These are phyloP conservation scores for Arbacia lixula DNA, from an alignment of 53 echinoderm and acorn worm species.

Conservation along the genomic window DNA sequence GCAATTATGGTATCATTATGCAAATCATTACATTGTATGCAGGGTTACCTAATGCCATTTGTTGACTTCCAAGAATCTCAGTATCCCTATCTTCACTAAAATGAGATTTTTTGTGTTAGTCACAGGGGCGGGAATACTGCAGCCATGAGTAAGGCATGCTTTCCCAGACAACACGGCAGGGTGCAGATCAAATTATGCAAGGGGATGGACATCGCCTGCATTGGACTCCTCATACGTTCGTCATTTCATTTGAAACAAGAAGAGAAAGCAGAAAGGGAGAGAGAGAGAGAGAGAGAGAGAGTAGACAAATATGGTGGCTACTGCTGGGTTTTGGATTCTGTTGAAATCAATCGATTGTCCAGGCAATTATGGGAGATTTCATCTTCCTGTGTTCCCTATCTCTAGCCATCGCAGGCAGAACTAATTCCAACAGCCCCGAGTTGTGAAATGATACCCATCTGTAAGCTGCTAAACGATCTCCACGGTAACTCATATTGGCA, in stretches of 20 bases:
- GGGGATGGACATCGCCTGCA: too few relatives aligned
- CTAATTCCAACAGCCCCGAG: background rate
- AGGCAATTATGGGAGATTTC: conserved; percentile 3
- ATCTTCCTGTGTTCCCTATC: background rate
- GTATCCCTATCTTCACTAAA: background rate
- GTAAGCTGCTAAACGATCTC: background rate
- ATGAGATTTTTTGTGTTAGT: background rate
- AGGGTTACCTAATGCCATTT: too few relatives aligned
- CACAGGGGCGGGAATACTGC: conserved; percentile 1
- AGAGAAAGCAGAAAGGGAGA: too few relatives aligned
- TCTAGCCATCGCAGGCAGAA: background rate
- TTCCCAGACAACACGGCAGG: conserved; percentile 12
- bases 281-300: too few relatives aligned
- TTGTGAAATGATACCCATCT: background rate
- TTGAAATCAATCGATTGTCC: background rate
- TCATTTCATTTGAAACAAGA: too few relatives aligned
- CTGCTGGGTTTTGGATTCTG: background rate
- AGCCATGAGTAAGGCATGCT: conserved; percentile 2
- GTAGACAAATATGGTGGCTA: too few relatives aligned
- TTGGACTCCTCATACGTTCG: too few relatives aligned
- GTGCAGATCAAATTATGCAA: conserved; percentile 1
- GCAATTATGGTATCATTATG: too few relatives aligned
- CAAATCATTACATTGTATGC: too few relatives aligned
- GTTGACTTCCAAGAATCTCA: too few relatives aligned
- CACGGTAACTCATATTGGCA: background rate